Conservation (phyloP, 2,888 invertebrate genomes). For the Atethmia centrago region DNA sequence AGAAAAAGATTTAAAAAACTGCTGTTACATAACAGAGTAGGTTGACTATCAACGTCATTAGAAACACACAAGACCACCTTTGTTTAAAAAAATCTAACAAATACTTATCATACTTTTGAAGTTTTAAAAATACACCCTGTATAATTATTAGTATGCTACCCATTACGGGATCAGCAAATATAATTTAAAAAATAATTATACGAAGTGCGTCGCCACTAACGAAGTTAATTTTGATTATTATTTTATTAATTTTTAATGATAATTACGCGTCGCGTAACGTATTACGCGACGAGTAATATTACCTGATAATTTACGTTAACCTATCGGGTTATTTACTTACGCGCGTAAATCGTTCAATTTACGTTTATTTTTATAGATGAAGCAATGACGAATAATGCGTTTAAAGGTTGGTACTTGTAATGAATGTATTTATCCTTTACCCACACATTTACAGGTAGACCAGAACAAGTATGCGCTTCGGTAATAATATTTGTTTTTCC, state of each 20-base stretch:
- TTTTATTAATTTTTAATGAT: slow-evolving; percentile 18
- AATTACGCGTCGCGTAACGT: background rate
- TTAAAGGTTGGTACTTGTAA: slow-evolving; percentile 13
- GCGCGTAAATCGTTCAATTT: slow-evolving; percentile 32
- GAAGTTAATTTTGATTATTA: slow-evolving; percentile 23
- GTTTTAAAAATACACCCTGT: slow-evolving; percentile 27
- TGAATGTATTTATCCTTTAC: no score
- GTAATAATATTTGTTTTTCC: background rate
- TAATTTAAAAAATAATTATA: slow-evolving; percentile 23
- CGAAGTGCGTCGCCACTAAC: slow-evolving; percentile 31
- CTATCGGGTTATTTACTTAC: slow-evolving; percentile 15
- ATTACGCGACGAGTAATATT: no score
- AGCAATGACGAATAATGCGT: slow-evolving; percentile 1
- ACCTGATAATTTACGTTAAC: background rate
- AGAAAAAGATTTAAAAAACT: background rate
- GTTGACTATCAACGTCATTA: background rate
- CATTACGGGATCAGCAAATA: slow-evolving; percentile 18
- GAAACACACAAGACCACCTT: background rate
- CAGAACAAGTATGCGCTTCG: background rate
- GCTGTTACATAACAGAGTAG: no score
- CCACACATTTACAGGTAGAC: background rate
- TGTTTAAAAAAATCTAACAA: background rate
- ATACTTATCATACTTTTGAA: background rate
- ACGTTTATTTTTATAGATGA: background rate
- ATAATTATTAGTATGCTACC: background rate